Conservation (phyloP, 2,797 vertebrate species). For the Sardinella longiceps region DNA sequence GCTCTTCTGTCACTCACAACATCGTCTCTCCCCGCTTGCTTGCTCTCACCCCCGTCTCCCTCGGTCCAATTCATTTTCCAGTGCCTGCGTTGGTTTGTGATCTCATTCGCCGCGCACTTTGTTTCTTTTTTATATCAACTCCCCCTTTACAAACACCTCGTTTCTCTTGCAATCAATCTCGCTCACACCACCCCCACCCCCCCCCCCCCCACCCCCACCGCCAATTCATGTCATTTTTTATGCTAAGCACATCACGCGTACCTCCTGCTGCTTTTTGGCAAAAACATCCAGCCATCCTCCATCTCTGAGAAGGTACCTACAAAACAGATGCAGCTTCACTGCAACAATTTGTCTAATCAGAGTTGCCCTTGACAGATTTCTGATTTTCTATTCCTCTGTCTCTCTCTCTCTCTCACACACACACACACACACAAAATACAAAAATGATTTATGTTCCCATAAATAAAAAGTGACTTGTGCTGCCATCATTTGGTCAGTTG, state of each 20-base stretch:
- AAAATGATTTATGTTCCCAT: background rate
- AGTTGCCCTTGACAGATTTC: background rate
- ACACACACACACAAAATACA: background rate
- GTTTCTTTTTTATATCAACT: background rate
- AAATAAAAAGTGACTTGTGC: conserved; percentile 16
- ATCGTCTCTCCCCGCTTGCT: background rate
- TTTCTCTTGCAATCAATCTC: conserved; percentile 13
- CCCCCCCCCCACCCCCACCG: background rate
- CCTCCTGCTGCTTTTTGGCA: background rate
- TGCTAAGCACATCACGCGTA: background rate
- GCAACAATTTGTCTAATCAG: background rate
- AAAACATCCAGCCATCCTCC: background rate
- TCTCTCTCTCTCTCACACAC: background rate
- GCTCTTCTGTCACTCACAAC: conserved; percentile 15
- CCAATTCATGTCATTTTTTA: background rate
- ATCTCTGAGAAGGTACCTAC: background rate
- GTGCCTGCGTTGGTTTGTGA: conserved; percentile 15
- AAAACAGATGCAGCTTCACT: background rate
- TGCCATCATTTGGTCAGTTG: conserved; percentile 1
- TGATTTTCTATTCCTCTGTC: background rate
- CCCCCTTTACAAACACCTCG: background rate
- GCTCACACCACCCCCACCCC: background rate
- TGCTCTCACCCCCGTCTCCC: conserved; percentile 3
- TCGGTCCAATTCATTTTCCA: conserved; percentile 23
- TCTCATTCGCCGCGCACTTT: conserved; percentile 11